These are phyloP conservation scores for Tribolium freemani DNA, from an alignment of 2,888 invertebrate genomes.

Conservation along the genomic window DNA sequence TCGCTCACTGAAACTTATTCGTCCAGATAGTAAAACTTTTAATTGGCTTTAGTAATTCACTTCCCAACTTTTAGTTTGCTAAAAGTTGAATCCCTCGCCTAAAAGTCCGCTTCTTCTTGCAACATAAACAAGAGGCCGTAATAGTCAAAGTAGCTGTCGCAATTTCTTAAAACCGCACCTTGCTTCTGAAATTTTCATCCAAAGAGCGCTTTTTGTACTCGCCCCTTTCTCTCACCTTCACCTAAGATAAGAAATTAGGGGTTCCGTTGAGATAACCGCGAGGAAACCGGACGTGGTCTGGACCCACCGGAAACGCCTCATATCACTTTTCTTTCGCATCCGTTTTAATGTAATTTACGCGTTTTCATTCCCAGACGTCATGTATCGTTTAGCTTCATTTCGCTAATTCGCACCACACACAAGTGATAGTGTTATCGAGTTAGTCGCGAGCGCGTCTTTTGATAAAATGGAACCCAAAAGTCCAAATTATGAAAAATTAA, in stretches of 20 bases:
- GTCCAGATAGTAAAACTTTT: too few relatives aligned
- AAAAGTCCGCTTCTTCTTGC: too few relatives aligned
- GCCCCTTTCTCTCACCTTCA: neutral
- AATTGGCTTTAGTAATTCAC: too few relatives aligned
- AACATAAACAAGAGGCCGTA: too few relatives aligned
- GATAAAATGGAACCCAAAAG: constrained; percentile 53
- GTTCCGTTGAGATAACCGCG: constrained; percentile 28
- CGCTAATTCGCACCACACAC: constrained; percentile 33
- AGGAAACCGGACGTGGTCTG: constrained; percentile 40
- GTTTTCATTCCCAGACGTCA: constrained; percentile 33
- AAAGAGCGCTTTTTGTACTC: neutral
- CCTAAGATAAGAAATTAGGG: neutral
- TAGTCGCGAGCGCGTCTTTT: constrained; percentile 26
- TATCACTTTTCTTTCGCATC: constrained; percentile 32
- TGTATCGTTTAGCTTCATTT: constrained; percentile 22
- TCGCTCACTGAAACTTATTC: too few relatives aligned
- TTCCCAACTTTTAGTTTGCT: too few relatives aligned
- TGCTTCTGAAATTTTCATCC: neutral
- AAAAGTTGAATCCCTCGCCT: neutral
- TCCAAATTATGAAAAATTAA: constrained; percentile 52
- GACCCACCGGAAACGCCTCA: constrained; percentile 23
- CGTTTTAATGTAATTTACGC: constrained; percentile 30
- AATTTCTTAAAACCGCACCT: neutral
- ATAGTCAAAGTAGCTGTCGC: too few relatives aligned
- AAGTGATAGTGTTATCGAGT: constrained; percentile 20